Conservation (phyloP, 2,797 vertebrate species). For the Acipenser transmontanus region DNA sequence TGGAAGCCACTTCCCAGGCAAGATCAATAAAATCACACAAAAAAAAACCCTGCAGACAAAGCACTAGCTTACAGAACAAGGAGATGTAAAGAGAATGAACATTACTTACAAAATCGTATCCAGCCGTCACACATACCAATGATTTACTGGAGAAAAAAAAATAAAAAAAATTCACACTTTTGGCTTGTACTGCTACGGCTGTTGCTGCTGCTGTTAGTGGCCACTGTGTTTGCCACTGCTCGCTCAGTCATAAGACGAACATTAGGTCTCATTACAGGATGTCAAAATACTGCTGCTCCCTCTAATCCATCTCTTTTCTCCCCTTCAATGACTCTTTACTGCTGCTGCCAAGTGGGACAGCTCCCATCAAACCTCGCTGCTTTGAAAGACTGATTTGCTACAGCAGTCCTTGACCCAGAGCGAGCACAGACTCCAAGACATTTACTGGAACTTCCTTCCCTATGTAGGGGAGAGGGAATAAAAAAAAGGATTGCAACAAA, state of each 20-base stretch:
- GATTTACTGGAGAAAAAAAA: slow-evolving; percentile 26
- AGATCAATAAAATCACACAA: slow-evolving; percentile 10
- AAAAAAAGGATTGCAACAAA: neutral
- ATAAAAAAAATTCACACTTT: neutral
- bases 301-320: neutral
- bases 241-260: slow-evolving; percentile 20
- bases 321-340: slow-evolving; percentile 3
- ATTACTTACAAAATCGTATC: slow-evolving; percentile 50
- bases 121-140: slow-evolving; percentile 45
- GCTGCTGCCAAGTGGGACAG: slow-evolving; percentile 5
- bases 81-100: slow-evolving; percentile 7
- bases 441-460: neutral
- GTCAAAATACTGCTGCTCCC: slow-evolving; percentile 30
- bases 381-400: neutral
- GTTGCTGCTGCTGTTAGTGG: slow-evolving; percentile 4
- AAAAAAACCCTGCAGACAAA: slow-evolving; percentile 9
- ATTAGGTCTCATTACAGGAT: slow-evolving; percentile 42
- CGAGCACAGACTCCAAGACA: neutral
- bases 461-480: neutral
- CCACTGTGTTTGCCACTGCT: neutral
- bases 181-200: slow-evolving; percentile 4
- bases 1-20: slow-evolving; percentile 1
- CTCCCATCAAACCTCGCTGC: slow-evolving; percentile 3
- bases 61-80: slow-evolving; percentile 8
- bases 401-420: neutral